Evolutionary conservation across 2,888 invertebrate species (phyloP), one percentile per base, ranked within the genome.

Genomic region (Heliconius cydno): DNA sequence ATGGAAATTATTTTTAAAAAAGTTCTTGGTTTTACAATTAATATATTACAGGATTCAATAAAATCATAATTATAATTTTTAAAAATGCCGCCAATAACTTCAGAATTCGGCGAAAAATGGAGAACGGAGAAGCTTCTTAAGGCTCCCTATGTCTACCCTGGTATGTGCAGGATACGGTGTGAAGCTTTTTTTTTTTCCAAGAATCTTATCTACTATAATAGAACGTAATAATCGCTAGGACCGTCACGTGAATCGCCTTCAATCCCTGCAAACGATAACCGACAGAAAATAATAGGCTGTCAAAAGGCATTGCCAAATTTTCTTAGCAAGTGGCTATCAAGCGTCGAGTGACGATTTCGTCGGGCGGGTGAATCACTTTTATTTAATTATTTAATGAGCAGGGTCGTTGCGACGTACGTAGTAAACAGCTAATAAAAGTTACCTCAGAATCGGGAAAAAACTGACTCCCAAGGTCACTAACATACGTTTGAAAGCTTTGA

Each of bases 251-350:
- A 89, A 88, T 90, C 89, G 92, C 91, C 91, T 91, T 92, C 90
- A 88, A 89, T 87, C 85, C 83, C 84, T 87, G 85, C 89, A 93
- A 93, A 92, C 91, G 88, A 92, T 91, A 89, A 90, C 85, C 86
- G 92, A 94, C 94, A 92, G 90, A 89, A 90, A 93, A 93, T 94
- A 93, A 93, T 94, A 90, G 91, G 87, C 90, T 94, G 94, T 94
- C 94, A 92, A 90, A 92, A 86, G 81, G 89, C 90, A 89, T 91
- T 94, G 94, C 94, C 94, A 94, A 94, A 91, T 91, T 88, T 87
- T 88, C 88, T 87, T 88, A 84, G 88, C 88, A 88, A 88, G 87
- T 88, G 87, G 86, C 87, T 86, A 86, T 86, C 84, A 82, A 86
- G 88, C 87, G 90, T 85, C 86, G 90, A 89, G 88, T 87, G 90